phyloP scores from a whole-genome alignment of 2,797 vertebrate genomes.

The Mycteria americana region DNA sequence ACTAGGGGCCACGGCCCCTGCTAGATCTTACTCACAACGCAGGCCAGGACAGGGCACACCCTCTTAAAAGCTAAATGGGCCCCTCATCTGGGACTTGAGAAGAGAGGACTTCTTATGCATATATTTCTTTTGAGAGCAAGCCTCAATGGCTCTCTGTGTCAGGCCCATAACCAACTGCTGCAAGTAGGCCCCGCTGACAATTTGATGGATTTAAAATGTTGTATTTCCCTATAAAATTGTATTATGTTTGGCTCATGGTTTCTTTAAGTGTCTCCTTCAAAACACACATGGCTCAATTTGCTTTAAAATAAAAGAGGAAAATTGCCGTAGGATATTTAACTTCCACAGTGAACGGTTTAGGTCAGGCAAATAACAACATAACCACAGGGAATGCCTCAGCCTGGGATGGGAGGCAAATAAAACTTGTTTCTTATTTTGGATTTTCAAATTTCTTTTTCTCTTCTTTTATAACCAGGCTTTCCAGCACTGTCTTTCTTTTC shows the following conservation, averaged over 20 bases:
- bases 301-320: background rate
- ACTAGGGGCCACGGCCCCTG: rapidly evolving
- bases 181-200: background rate
- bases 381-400: rapidly evolving
- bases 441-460: background rate
- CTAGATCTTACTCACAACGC: background rate
- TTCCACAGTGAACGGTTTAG: background rate
- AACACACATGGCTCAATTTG: background rate
- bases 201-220: background rate
- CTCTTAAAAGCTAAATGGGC: background rate
- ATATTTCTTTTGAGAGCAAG: background rate
- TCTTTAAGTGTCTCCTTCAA: background rate
- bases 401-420: background rate
- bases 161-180: background rate
- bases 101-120: background rate
- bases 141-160: background rate
- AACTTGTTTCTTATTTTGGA: background rate
- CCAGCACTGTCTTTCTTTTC: background rate
- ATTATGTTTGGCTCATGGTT: background rate
- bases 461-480: background rate
- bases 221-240: background rate
- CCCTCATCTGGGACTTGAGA: background rate
- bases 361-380: background rate
- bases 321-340: background rate
- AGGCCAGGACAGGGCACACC: background rate